phyloP scores from a whole-genome alignment of 2,797 vertebrate species.

The Nannoperca australis region DNA sequence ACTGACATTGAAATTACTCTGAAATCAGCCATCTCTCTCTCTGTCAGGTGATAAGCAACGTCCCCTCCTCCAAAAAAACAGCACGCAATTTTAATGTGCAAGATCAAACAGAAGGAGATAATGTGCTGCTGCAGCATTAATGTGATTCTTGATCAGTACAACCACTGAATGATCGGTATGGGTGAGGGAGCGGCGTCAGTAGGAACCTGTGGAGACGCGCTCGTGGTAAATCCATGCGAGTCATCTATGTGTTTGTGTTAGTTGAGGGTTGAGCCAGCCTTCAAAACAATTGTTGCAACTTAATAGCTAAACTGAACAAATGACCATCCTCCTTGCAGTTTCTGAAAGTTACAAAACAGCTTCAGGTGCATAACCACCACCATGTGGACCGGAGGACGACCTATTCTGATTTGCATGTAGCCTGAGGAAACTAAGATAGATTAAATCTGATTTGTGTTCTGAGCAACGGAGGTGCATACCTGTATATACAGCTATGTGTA shows the following conservation, averaged over 20 bases:
- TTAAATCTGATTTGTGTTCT: background rate
- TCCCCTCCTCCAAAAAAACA: background rate
- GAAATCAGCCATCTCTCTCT: constrained; percentile 13
- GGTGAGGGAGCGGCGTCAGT: background rate
- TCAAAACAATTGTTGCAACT: background rate
- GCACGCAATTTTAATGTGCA: background rate
- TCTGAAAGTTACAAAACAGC: background rate
- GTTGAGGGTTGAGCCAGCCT: background rate
- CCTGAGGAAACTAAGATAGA: background rate
- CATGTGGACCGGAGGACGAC: background rate
- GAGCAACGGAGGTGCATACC: background rate
- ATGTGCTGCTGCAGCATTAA: background rate
- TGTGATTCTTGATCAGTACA: constrained; percentile 2
- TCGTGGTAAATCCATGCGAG: background rate
- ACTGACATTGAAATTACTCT: background rate
- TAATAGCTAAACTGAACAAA: background rate
- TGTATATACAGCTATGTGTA: background rate
- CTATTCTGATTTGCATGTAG: background rate
- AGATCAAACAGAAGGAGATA: background rate
- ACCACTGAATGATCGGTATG: background rate
- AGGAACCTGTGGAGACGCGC: background rate
- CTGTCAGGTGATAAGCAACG: background rate
- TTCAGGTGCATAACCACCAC: background rate
- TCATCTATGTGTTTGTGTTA: background rate
- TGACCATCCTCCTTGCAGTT: background rate